Evolutionary conservation across 2,888 invertebrate species (phyloP), one percentile per base, ranked within the genome.

Genomic region (Patella depressa): DNA sequence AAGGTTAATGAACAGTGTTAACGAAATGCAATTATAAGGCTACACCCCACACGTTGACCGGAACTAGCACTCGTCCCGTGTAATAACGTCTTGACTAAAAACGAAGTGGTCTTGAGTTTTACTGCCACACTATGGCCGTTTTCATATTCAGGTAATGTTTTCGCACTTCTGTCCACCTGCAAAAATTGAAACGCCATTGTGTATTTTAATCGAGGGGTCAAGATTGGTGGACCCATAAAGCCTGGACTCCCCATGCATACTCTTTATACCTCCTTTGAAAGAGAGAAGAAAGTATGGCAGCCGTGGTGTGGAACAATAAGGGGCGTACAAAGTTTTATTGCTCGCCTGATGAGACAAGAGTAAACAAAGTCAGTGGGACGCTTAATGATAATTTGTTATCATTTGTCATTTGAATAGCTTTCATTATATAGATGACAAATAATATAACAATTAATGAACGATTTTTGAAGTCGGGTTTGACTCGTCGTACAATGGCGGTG

Each of bases 351-450:
- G 65, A 65, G 65, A 24, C 24, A 24, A 12, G 24, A 12, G 65
- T 65, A 65, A 65, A 65, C 65, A 65, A 65, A 65, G 65, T 65
- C 65, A 65, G 65, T 65, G 24, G 65, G 65, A 24, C 65, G 65
- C 65, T 65, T 65, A 65, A 65, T 65, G 19, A 65, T 65, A 19
- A 65, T 65, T 65, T 65, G 65, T 65, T 65, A 65, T 65, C 24
- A 65, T 65, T 65, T 65, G 65, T 65, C 65, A 65, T 19, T 24
- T 65, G 19, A 24, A 24, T 24, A 65, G 65, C 19, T 65, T 65
- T 24, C 19, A 24, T 65, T 65, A 24, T 12, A 65, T 65, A 65
- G 19, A 65, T 24, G 65, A 65, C 65, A 65, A 65, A 65, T 65
- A 65, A 65, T 65, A 24, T 65, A 65, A 65, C 65, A 65, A 65